A percentile compares a stretch with the other conserved stretches of the same genome.
Conservation (phyloP, 2,888 invertebrate species). For the Diarsia mendica region DNA sequence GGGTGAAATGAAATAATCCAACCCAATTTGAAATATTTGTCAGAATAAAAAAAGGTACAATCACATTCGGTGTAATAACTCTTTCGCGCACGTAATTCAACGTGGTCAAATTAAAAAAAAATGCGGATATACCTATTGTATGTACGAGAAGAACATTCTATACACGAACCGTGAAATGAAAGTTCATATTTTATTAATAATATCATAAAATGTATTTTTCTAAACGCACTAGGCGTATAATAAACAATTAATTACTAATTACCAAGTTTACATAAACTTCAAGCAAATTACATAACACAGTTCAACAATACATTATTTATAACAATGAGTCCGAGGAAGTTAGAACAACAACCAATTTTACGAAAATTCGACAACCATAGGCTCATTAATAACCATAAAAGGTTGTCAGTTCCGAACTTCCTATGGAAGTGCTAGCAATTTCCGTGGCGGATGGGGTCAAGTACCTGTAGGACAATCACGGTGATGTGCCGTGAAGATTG, state of each 20-base stretch:
- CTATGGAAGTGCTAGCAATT: conserved; percentile 77
- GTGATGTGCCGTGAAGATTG: conserved; percentile 73
- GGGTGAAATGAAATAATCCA: conserved; percentile 23
- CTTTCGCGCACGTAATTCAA: neutral
- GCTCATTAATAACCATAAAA: conserved; percentile 66
- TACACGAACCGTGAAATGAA: conserved; percentile 52
- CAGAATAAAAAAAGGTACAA: conserved; percentile 13
- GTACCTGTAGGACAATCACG: conserved; percentile 68
- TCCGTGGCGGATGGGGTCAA: conserved; percentile 79
- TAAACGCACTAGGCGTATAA: conserved; percentile 25
- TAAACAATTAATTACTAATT: conserved; percentile 22
- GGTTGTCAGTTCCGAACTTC: conserved; percentile 65
- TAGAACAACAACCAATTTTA: conserved; percentile 24
- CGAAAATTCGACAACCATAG: conserved; percentile 35
- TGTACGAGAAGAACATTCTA: neutral
- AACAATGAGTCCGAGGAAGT: conserved; percentile 55
- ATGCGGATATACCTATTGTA: neutral
- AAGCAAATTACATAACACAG: conserved; percentile 37
- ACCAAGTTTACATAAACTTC: conserved; percentile 47
- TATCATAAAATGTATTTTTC: conserved; percentile 25
- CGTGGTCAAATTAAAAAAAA: neutral
- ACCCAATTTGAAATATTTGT: conserved; percentile 21
- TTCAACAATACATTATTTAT: conserved; percentile 38
- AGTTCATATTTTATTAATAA: conserved; percentile 35
- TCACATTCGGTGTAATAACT: neutral